phyloP scores from a whole-genome alignment of 1,140 invertebrate species.

The Zophobas atratus region DNA sequence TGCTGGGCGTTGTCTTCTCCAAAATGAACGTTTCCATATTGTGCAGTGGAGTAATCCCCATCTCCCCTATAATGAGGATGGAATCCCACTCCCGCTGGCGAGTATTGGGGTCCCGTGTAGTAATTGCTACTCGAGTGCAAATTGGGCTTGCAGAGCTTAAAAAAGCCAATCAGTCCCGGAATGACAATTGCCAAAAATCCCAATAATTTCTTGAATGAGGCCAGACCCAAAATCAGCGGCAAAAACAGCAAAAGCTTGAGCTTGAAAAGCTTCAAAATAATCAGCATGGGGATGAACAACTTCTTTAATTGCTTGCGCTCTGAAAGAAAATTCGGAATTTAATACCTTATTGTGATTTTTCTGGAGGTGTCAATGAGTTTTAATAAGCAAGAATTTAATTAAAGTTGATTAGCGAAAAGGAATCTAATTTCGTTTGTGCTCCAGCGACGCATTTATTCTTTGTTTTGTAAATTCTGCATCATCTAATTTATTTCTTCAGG shows the following conservation, averaged over 20 bases:
- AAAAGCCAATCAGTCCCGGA: conserved; percentile 84
- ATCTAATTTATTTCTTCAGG: too few species aligned
- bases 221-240: conserved; percentile 84
- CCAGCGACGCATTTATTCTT: too few species aligned
- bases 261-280: conserved; percentile 88
- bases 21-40: conserved; percentile 74
- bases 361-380: too few species aligned
- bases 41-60: conserved; percentile 65
- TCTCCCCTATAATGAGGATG: conserved; percentile 67
- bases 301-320: conserved; percentile 85
- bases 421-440: too few species aligned
- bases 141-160: conserved; percentile 81
- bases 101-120: conserved; percentile 75
- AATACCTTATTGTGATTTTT: background rate
- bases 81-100: conserved; percentile 75
- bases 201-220: conserved; percentile 87
- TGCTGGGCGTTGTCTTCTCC: conserved; percentile 79
- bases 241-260: conserved; percentile 85
- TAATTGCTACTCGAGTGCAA: conserved; percentile 67
- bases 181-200: conserved; percentile 83
- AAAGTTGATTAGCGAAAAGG: too few species aligned
- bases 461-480: too few species aligned
- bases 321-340: conserved; percentile 66
- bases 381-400: too few species aligned
- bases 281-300: conserved; percentile 84